Base-by-base conservation (phyloP, 92 coral and sea anemone genomes). In the Zoanthus sociatus region DNA sequence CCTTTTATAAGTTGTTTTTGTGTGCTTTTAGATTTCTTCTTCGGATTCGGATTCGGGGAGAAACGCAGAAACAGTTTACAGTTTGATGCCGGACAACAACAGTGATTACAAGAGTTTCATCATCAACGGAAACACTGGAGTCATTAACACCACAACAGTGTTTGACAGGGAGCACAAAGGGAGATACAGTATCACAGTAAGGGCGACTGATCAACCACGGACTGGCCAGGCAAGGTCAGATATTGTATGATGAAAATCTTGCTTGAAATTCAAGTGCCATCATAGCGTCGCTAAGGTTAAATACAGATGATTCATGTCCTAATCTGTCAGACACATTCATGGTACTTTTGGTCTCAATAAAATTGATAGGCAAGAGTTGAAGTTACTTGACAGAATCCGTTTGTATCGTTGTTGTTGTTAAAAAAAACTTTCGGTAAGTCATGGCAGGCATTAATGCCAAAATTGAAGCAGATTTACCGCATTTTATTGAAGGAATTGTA, bases 201-300 rank as follows among this genome's bases (percentile, higher is more conserved):
- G 98, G 60, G 96, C 95, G 73, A 96, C 92, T 42, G 99, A 96
- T 72, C 99, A 96, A 37, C 98, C 98, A 15, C 77, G 10, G 54
- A 88, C 84, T 50, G 98, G 96, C 42, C 98, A 96, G 78, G 98
- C 90, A 85, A 92, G 99, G 99, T 96, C 78, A 45, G 73, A 16
- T 12, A 12, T 30, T 6, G 31, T 32, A 32, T 30, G 7, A 31
- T 31, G 72, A n/a, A 67, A 67, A 58, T 18, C 66, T 15, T 58
- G n/a, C 6, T 6, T 17, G n/a, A 11, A 13, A 58, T 56, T 48
- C 26, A 48, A 48, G 6, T 48, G 55, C 55, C 9, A 11, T 50
- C 55, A 50, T 37, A 2, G 1, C 4, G 42, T 37, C 42, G 42
- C 42, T 37, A 4, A 37, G 42, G 0, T 37, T 37, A 37, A 37